Evolutionary conservation across 1,140 invertebrate genomes (phyloP).

Genomic region (Ooceraea biroi): DNA sequence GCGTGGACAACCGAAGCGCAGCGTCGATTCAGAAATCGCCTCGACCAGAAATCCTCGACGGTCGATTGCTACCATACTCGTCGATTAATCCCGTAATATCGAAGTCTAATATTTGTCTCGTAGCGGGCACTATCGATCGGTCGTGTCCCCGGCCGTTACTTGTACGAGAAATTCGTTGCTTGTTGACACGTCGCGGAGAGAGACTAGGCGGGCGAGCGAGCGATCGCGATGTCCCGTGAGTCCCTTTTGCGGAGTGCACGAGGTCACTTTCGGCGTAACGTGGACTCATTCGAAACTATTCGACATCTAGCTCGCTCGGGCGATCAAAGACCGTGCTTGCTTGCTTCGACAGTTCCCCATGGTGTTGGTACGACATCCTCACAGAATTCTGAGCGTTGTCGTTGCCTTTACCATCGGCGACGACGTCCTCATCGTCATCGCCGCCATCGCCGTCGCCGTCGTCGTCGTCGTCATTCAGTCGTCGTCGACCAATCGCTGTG

Average conservation of each 20-base stretch:
- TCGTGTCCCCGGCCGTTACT: not conserved
- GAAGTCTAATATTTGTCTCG: slow-evolving; percentile 63
- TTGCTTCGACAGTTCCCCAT: slow-evolving; percentile 20
- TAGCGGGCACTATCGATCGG: slow-evolving; percentile 46
- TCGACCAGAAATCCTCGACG: slow-evolving; percentile 4
- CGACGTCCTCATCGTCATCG: not conserved
- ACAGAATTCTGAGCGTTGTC: not conserved
- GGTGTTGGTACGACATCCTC: slow-evolving; percentile 10
- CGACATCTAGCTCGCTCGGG: slow-evolving; percentile 58
- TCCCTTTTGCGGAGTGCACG: slow-evolving; percentile 2
- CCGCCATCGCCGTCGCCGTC: not conserved
- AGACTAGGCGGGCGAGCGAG: not conserved
- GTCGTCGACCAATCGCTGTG: slow-evolving; percentile 51
- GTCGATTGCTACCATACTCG: slow-evolving; percentile 44
- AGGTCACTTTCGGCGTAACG: slow-evolving; percentile 21
- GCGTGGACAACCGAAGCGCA: not conserved
- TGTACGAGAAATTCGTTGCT: slow-evolving; percentile 33
- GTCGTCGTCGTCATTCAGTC: slow-evolving; percentile 7
- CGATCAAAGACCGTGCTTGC: slow-evolving; percentile 64
- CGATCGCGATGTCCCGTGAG: slow-evolving; percentile 9
- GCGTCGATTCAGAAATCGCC: slow-evolving; percentile 20
- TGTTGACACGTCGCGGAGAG: slow-evolving; percentile 12
- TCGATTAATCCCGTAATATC: slow-evolving; percentile 60
- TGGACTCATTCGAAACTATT: slow-evolving; percentile 47
- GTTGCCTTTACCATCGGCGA: not conserved